These are phyloP conservation scores for Pyrrhosoma nymphula DNA, from an alignment of 2,888 invertebrate species.

Conservation along the genomic window DNA sequence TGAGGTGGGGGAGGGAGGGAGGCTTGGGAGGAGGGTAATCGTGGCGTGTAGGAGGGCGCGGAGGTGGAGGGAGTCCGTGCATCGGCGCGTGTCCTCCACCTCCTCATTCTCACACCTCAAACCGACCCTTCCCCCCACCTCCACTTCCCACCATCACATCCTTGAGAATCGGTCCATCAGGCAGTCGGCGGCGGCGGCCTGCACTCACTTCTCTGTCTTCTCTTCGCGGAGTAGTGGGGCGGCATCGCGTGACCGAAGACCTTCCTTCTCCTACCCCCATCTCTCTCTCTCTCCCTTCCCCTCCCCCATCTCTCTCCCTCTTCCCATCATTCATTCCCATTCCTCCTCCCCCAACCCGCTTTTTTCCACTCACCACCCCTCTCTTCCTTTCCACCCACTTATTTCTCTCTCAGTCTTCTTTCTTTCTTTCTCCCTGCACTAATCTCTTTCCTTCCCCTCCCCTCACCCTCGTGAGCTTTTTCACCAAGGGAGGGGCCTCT, in stretches of 20 bases:
- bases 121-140: too few relatives aligned
- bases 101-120: background rate
- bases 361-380: conserved; percentile 68
- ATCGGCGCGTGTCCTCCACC: conserved; percentile 67
- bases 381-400: conserved; percentile 69
- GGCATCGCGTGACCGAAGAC: conserved; percentile 52
- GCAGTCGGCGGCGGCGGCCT: conserved; percentile 76
- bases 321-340: background rate
- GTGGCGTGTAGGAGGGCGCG: conserved; percentile 68
- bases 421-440: background rate
- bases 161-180: conserved; percentile 76
- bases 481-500: background rate
- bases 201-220: conserved; percentile 74
- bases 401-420: conserved; percentile 56
- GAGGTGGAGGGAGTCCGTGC: conserved; percentile 69
- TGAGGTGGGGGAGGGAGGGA: background rate
- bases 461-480: background rate
- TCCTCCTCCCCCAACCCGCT: too few relatives aligned
- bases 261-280: conserved; percentile 70
- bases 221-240: conserved; percentile 67
- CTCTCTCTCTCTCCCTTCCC: conserved; percentile 56
- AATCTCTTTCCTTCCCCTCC: background rate
- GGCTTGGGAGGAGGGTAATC: background rate
- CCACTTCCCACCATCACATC: background rate
- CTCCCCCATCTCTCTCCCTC: background rate